phyloP scores from a whole-genome alignment of 2,888 invertebrate genomes.

The Agrotis exclamationis region DNA sequence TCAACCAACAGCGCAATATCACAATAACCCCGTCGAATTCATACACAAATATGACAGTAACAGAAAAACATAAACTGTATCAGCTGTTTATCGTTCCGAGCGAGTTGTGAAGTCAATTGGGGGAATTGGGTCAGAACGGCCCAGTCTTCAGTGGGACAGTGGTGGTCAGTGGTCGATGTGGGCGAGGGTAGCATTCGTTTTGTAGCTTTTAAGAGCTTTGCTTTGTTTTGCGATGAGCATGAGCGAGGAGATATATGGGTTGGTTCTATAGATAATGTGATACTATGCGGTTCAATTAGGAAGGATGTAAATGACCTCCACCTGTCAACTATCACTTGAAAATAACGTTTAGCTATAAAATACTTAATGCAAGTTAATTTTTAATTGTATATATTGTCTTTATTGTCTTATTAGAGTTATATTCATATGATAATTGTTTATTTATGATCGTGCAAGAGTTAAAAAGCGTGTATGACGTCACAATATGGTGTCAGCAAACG shows the following conservation, averaged over 20 bases:
- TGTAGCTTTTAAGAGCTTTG: constrained; percentile 60
- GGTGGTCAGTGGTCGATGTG: constrained; percentile 57
- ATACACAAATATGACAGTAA: constrained; percentile 40
- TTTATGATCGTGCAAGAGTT: no score
- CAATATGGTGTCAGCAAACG: no score
- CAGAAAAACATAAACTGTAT: constrained; percentile 59
- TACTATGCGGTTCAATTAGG: neutral
- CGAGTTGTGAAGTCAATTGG: constrained; percentile 55
- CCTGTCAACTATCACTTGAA: no score
- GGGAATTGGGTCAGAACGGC: constrained; percentile 60
- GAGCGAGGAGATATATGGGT: constrained; percentile 31
- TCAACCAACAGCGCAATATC: constrained; percentile 18
- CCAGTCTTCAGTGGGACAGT: constrained; percentile 32
- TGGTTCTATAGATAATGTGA: constrained; percentile 24
- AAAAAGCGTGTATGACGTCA: no score
- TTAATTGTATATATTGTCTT: no score
- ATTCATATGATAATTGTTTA: no score
- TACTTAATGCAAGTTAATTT: no score
- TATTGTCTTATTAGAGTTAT: no score
- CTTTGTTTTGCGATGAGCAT: constrained; percentile 46
- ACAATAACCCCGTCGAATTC: constrained; percentile 32
- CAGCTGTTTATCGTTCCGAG: constrained; percentile 59
- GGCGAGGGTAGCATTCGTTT: constrained; percentile 46
- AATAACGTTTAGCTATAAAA: no score
- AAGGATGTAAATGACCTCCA: no score